Evolutionary conservation across 2,113 vertebrate genomes (phyloP).

Genomic region (Perca schrenkii): DNA sequence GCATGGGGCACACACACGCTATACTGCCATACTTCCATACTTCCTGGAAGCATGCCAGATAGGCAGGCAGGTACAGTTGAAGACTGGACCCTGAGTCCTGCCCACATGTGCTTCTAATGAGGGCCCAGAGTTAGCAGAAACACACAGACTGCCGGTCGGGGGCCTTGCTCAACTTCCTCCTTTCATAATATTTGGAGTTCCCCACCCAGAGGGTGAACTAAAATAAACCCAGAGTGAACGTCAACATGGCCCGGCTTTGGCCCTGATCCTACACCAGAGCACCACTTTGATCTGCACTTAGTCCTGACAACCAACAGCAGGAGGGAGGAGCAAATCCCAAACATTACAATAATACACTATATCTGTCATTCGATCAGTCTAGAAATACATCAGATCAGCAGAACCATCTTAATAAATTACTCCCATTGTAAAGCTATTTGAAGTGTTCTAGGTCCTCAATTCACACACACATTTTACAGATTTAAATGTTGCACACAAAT

Average conservation of each 20-base stretch:
- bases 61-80: conserved; percentile 55
- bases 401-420: background rate
- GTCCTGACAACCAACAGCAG: conserved; percentile 70
- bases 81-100: conserved; percentile 18
- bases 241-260: conserved; percentile 66
- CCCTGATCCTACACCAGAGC: conserved; percentile 59
- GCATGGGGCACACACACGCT: conserved; percentile 48
- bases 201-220: conserved; percentile 79
- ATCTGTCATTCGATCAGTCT: conserved; percentile 37
- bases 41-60: conserved; percentile 57
- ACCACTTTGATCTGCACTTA: conserved; percentile 78
- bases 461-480: too few species aligned
- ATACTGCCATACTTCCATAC: conserved; percentile 49
- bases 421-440: background rate
- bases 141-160: conserved; percentile 55
- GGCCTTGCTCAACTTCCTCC: conserved; percentile 78
- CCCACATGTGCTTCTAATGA: conserved; percentile 83
- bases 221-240: conserved; percentile 76
- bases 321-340: conserved; percentile 65
- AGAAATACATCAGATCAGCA: conserved; percentile 50
- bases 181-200: conserved; percentile 85
- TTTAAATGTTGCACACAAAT: background rate
- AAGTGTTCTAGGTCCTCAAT: background rate
- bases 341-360: conserved; percentile 56
- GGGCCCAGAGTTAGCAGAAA: conserved; percentile 58